A percentile compares a stretch with the other conserved stretches of the same genome.
Evolutionary conservation across 2,888 invertebrate genomes (phyloP).

Genomic region (Eristalis tenax): DNA sequence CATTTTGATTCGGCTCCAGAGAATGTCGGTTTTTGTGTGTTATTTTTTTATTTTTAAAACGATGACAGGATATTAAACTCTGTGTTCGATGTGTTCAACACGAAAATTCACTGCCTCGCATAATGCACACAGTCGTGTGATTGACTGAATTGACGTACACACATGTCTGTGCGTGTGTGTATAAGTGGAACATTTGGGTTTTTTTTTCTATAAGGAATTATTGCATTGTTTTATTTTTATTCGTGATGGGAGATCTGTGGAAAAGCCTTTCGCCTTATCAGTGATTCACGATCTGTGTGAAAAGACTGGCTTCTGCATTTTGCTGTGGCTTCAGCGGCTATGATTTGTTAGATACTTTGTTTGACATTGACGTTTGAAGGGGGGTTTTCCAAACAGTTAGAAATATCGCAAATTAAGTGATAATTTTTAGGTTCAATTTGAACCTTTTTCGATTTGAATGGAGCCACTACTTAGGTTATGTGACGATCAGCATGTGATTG

Average conservation of each 20-base stretch:
- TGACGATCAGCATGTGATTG: too few relatives aligned
- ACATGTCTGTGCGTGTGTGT: conserved; percentile 22
- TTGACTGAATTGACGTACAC: not conserved
- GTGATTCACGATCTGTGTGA: not conserved
- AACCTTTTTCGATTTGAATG: too few relatives aligned
- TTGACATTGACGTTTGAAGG: too few relatives aligned
- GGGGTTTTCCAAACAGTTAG: too few relatives aligned
- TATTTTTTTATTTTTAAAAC: conserved; percentile 39
- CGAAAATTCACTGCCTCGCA: not conserved
- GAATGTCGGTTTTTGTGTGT: conserved; percentile 25
- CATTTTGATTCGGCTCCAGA: conserved; percentile 43
- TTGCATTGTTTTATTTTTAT: not conserved
- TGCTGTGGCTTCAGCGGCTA: too few relatives aligned
- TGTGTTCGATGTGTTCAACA: not conserved
- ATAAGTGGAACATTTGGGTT: not conserved
- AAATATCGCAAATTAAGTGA: too few relatives aligned
- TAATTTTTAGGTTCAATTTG: too few relatives aligned
- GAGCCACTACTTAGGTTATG: too few relatives aligned
- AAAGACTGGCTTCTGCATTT: too few relatives aligned
- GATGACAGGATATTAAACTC: conserved; percentile 51
- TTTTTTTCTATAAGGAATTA: not conserved
- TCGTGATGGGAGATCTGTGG: too few relatives aligned
- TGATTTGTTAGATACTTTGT: too few relatives aligned
- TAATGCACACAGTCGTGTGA: not conserved
- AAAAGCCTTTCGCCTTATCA: not conserved